Base-by-base conservation (phyloP, 2,888 invertebrate genomes). In the Thymelicus lineola region DNA sequence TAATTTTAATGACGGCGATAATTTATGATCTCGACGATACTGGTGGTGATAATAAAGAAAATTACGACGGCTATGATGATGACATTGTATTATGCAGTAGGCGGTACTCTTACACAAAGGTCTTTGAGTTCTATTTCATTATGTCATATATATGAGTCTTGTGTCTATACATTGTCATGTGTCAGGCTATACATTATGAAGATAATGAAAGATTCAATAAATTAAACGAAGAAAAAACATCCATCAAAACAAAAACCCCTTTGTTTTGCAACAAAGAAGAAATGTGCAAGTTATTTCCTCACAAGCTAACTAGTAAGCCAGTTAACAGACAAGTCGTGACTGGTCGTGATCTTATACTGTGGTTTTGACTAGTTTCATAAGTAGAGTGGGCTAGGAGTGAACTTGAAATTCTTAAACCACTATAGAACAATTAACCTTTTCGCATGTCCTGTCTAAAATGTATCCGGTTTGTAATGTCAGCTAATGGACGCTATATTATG, bases 401-500 rank as follows among this genome's bases (percentile, higher is more conserved):
- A 55, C 55, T 55, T 55, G 55, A 35, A 55, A 55, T 55, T 6
- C 55, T 35, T 55, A 14, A 28, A 28, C 55, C 28, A 35, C 55
- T 35, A 14, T 55, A 55, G 55, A 55, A 28, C 55, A 28, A 55
- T 35, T 55, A 55, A 55, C 55, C 55, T 55, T 55, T 55, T 55
- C 15, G 55, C 55, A 35, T 55, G 55, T 55, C 55, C 55, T 55
- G 55, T 55, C 55, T 55, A 35, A 55, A 55, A 55, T 35, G 55
- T 55, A 55, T 55, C 55, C 55, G 55, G 55, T 55, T 55, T 14
- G n/a, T 55, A 55, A 55, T 55, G 55, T 55, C 55, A 55, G 55
- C 55, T 55, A 55, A 55, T 17, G 15, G 28, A 10, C 28, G 17
- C 28, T 5, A 55, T 6, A 6, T 53, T 20, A 3, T 20, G 17